Conservation (phyloP, 2,888 invertebrate species). For the Drosophila mayaguana region DNA sequence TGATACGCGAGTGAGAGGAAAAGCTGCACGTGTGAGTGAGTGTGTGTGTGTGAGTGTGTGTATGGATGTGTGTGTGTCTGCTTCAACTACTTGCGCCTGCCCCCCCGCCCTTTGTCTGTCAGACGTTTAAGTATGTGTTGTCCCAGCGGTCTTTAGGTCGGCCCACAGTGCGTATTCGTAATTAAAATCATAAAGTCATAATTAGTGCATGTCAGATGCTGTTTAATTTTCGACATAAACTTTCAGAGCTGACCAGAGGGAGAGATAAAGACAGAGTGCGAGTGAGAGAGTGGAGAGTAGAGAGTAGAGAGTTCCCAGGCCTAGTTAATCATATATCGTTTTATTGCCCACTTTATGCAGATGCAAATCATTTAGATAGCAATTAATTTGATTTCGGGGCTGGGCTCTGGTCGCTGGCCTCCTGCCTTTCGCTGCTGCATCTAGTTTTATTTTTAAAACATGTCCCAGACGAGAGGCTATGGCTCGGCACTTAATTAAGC, state of each 20-base stretch:
- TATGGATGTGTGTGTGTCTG: neutral
- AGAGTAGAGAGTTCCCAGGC: neutral
- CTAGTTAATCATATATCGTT: neutral
- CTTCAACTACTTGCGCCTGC: neutral
- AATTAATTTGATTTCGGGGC: conserved; percentile 44
- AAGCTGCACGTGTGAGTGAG: neutral
- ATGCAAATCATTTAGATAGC: conserved; percentile 24
- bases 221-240: conserved; percentile 35
- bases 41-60: neutral
- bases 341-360: conserved; percentile 3
- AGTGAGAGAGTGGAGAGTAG: neutral
- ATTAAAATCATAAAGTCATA: conserved; percentile 64
- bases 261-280: neutral
- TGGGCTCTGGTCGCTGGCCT: too few species aligned
- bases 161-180: conserved; percentile 57
- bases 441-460: neutral
- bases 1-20: conserved; percentile 26
- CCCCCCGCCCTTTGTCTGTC: too few species aligned
- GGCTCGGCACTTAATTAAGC: conserved; percentile 1
- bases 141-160: conserved; percentile 45
- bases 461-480: neutral
- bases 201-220: conserved; percentile 50
- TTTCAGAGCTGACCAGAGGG: conserved; percentile 9
- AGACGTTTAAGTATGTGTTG: conserved; percentile 10
- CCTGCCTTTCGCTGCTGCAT: neutral